These are phyloP conservation scores for Eulimnadia texana DNA, from an alignment of 1,140 invertebrate species.

Conservation along the genomic window DNA sequence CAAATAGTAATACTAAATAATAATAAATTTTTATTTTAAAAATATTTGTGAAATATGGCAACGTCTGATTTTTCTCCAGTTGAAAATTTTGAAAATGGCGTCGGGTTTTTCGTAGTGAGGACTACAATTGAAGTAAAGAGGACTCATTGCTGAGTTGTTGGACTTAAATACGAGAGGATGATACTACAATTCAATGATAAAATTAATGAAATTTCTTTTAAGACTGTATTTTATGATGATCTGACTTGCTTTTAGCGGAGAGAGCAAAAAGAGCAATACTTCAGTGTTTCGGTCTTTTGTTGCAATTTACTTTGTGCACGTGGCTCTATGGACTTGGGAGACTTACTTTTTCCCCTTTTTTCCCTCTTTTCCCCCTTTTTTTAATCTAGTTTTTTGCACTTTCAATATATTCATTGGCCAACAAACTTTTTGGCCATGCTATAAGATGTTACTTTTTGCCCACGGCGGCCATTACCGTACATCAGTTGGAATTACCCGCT, in stretches of 20 bases:
- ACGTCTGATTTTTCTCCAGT: no score
- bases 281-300: background rate
- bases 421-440: background rate
- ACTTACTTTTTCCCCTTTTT: background rate
- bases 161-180: no score
- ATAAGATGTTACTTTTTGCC: background rate
- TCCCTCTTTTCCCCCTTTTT: background rate
- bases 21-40: no score
- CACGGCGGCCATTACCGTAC: background rate
- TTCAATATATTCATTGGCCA: no score
- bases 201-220: background rate
- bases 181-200: no score
- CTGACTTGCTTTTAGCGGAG: background rate
- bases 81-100: no score
- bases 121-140: no score
- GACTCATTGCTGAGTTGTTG: no score
- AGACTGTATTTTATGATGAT: background rate
- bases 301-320: background rate
- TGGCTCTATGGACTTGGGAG: background rate
- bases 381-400: no score
- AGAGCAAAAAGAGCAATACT: background rate
- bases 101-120: no score
- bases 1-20: no score
- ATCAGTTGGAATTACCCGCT: background rate
- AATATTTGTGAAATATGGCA: no score